A percentile compares a stretch with the other conserved stretches of the same genome.
Conservation (phyloP, 2,797 vertebrate genomes). For the Phalloptychus januarius region DNA sequence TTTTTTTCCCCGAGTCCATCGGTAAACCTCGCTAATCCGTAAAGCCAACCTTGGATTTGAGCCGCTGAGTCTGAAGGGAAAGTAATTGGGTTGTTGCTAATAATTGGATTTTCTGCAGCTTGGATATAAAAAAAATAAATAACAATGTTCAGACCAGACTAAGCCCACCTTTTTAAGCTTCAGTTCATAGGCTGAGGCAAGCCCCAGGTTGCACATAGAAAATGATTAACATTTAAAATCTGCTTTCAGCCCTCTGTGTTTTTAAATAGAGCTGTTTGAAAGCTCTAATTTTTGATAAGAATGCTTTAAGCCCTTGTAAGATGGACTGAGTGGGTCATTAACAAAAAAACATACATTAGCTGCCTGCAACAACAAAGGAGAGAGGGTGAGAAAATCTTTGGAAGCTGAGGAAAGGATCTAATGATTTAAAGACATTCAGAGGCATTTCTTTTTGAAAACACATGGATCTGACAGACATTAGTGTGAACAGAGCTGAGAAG, state of each 20-base stretch:
- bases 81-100: constrained; percentile 86
- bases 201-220: constrained; percentile 69
- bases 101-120: constrained; percentile 88
- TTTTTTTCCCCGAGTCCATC: constrained; percentile 75
- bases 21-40: constrained; percentile 84
- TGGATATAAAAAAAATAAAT: constrained; percentile 62
- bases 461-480: not conserved
- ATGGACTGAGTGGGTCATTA: constrained; percentile 67
- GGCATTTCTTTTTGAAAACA: constrained; percentile 14
- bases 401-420: constrained; percentile 3
- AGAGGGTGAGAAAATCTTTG: constrained; percentile 34
- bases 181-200: constrained; percentile 60
- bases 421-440: constrained; percentile 14
- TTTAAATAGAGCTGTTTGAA: constrained; percentile 63
- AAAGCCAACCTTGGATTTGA: constrained; percentile 85
- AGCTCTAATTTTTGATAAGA: constrained; percentile 74
- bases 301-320: constrained; percentile 77
- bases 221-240: constrained; percentile 82
- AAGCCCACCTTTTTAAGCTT: constrained; percentile 67
- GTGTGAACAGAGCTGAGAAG: not conserved
- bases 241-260: constrained; percentile 66
- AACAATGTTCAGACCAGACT: constrained; percentile 72
- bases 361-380: constrained; percentile 32
- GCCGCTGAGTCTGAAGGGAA: constrained; percentile 78
- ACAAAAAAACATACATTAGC: constrained; percentile 55